Percentiles rank a stretch among this genome's conserved stretches.
phyloP scores from a whole-genome alignment of 2,113 vertebrate species.

The Casuarius casuarius region DNA sequence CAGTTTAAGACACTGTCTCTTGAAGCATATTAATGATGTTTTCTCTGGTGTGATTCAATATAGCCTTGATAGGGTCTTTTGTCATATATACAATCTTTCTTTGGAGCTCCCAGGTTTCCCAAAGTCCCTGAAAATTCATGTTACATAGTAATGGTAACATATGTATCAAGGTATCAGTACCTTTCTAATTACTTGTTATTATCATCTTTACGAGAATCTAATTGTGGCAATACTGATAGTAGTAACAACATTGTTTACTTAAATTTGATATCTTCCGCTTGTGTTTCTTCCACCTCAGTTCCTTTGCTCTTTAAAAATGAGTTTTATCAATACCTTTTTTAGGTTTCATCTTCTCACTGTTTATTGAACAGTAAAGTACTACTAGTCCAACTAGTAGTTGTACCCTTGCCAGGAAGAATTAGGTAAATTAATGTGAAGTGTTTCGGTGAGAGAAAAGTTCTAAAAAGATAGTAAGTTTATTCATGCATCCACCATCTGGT shows the following conservation, averaged over 20 bases:
- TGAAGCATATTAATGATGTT: neutral
- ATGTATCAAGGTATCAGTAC: neutral
- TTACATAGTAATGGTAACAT: neutral
- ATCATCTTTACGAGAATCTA: neutral
- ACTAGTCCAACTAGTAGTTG: neutral
- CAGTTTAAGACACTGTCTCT: neutral
- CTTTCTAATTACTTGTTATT: neutral
- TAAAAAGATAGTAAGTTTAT: conserved; percentile 35
- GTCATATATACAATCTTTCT: neutral
- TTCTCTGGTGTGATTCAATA: neutral
- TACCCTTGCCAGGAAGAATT: neutral
- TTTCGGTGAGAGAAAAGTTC: conserved; percentile 3
- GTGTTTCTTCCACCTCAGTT: neutral
- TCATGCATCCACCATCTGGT: conserved; percentile 16
- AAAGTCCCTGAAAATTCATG: neutral
- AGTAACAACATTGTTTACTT: neutral
- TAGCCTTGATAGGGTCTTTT: neutral
- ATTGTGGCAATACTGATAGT: neutral
- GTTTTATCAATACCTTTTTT: too few relatives aligned
- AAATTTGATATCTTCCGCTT: neutral
- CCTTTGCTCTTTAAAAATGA: neutral
- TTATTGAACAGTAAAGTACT: neutral
- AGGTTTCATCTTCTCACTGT: neutral
- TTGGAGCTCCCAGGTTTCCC: neutral
- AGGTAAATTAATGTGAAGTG: neutral